Percentiles rank a stretch among this genome's conserved stretches.
Evolutionary conservation across 2,888 invertebrate genomes (phyloP).

Genomic region (Andrena trimmerana): DNA sequence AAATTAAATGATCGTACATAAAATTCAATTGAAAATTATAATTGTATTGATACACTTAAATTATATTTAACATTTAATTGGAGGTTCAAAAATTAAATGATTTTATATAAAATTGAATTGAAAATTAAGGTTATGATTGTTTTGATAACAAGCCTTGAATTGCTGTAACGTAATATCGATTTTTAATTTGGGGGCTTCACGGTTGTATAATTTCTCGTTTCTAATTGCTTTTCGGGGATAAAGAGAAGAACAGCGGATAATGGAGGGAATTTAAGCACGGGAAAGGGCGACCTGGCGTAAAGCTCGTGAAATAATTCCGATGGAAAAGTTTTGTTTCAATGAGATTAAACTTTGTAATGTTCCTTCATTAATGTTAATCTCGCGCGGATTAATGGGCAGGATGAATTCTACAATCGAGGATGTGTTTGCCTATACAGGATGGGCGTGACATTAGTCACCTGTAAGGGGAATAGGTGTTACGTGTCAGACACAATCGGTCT

Average conservation of each 20-base stretch:
- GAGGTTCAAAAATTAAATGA: no score
- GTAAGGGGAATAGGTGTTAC: constrained; percentile 40
- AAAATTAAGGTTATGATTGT: no score
- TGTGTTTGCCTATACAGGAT: constrained; percentile 6
- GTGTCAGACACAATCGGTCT: constrained; percentile 33
- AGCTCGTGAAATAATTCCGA: background rate
- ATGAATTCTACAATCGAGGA: background rate
- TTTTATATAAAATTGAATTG: no score
- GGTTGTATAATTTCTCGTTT: constrained; percentile 10
- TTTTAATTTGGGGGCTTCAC: constrained; percentile 6
- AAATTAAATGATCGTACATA: no score
- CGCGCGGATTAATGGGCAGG: background rate
- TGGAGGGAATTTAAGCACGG: background rate
- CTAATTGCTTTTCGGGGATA: constrained; percentile 6
- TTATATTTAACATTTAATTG: no score
- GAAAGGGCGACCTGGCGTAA: background rate
- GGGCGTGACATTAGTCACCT: constrained; percentile 1
- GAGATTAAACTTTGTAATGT: no score
- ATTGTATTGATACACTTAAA: no score
- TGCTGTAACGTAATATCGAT: background rate
- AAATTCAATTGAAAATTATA: no score
- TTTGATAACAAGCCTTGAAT: background rate
- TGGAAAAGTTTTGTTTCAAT: background rate
- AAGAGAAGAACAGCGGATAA: constrained; percentile 5
- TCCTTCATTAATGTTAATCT: constrained; percentile 9